phyloP scores from a whole-genome alignment of 2,113 vertebrate species.

The Datnioides undecimradiatus region DNA sequence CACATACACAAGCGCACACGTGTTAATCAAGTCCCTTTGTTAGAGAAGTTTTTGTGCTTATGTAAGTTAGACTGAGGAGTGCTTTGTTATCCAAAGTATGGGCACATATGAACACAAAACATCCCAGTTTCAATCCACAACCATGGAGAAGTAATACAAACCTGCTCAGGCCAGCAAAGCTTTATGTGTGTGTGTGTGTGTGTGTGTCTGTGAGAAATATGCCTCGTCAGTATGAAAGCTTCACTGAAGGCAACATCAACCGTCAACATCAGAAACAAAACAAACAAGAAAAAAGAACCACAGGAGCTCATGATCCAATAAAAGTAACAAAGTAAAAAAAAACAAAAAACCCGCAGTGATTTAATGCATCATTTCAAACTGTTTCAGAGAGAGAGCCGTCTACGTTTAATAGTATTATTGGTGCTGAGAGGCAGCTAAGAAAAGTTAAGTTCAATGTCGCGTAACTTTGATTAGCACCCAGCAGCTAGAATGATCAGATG shows the following conservation, averaged over 20 bases:
- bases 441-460: too few relatives aligned
- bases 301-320: background rate
- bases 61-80: background rate
- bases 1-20: background rate
- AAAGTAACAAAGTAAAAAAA: background rate
- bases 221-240: background rate
- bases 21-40: slow-evolving; percentile 9
- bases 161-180: background rate
- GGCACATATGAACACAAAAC: background rate
- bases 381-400: background rate
- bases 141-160: background rate
- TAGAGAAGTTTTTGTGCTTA: background rate
- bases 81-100: background rate
- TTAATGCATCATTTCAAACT: background rate
- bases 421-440: background rate
- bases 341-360: background rate
- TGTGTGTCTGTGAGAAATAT: too few relatives aligned
- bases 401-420: background rate
- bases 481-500: too few relatives aligned
- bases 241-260: background rate
- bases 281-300: background rate
- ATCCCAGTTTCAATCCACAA: background rate
- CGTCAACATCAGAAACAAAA: background rate
- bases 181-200: too few relatives aligned
- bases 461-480: too few relatives aligned